Base-by-base conservation (phyloP, 2,797 vertebrate species). In the Limnodromus scolopaceus region DNA sequence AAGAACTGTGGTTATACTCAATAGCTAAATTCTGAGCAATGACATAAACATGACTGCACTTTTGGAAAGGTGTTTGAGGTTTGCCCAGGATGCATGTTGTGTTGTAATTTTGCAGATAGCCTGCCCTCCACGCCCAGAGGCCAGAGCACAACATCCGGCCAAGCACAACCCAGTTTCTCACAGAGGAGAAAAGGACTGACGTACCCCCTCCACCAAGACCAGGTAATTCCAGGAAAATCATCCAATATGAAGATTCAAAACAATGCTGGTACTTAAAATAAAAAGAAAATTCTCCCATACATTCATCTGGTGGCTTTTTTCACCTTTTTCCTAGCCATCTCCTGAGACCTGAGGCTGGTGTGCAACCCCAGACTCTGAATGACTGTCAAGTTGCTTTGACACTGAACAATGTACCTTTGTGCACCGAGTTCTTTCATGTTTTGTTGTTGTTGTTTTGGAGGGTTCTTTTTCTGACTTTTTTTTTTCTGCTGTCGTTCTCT, bases 41-140 rank as follows among this genome's bases (percentile, higher is more conserved):
- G 23, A 27, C 66, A 89, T 53, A 66, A 87, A 69, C 16, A 16
- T 4, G 19, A 77, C 11, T 36, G 39, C 43, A 49, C 68, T 55
- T 94, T 70, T 66, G 46, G 68, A 92, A 96, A 77, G 77, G 75
- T 79, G 53, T 79, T 81, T 77, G 60, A 77, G 48, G 63, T 89
- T 93, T 92, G 46, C 60, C 80, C 2, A 11, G 55, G 45, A 69
- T 1, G 1, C 32, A 19, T 11, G 19, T 30, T 70, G 14, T 17
- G 32, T 48, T 58, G 46, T 30, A 77, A 85, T 83, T 92, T 78
- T 86, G 72, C 34, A 66, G 43, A 46, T 7, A 48, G n/a, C 34
- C 95, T 77, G n/a, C 60, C 38, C 28, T 82, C 19, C 34, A 54
- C 39, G 22, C 28, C 41, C 43, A 87, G 58, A 94, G 17, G 22